Conservation (phyloP, 2,113 vertebrate genomes). For the Alaudala cheleensis region DNA sequence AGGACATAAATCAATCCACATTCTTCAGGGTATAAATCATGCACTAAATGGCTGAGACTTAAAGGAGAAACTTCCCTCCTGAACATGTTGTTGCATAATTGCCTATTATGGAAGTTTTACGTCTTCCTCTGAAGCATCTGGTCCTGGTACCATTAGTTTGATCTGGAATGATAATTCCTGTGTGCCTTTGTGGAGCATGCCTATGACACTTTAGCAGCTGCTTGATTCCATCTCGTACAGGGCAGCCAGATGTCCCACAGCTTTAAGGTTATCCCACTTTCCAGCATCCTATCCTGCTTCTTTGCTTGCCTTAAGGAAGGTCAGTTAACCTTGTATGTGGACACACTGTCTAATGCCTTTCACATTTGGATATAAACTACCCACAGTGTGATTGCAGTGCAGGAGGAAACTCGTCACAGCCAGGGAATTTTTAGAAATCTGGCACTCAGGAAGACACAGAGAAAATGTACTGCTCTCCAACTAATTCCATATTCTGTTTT, state of each 20-base stretch:
- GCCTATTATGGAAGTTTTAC: conserved; percentile 52
- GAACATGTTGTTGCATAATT: conserved; percentile 29
- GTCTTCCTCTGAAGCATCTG: conserved; percentile 58
- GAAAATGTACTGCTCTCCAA: background rate
- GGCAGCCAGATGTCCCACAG: conserved; percentile 52
- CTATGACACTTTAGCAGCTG: conserved; percentile 56
- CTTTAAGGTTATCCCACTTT: conserved; percentile 30
- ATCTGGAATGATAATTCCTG: conserved; percentile 26
- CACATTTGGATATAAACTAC: background rate
- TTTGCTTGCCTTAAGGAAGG: background rate
- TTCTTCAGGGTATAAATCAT: conserved; percentile 42
- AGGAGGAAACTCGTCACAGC: background rate
- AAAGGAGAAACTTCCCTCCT: conserved; percentile 1
- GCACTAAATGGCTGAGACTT: background rate
- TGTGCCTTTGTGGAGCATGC: background rate
- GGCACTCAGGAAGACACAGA: background rate
- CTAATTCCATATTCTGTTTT: conserved; percentile 22
- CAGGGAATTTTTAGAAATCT: background rate
- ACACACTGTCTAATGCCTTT: background rate
- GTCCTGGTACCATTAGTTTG: conserved; percentile 46
- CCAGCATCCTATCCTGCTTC: background rate
- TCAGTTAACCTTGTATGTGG: background rate
- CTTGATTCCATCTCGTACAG: background rate
- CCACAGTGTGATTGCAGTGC: background rate
- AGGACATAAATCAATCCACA: conserved; percentile 46